These are phyloP conservation scores for Leiothrix lutea DNA, from an alignment of 2,113 vertebrate species.

Conservation along the genomic window DNA sequence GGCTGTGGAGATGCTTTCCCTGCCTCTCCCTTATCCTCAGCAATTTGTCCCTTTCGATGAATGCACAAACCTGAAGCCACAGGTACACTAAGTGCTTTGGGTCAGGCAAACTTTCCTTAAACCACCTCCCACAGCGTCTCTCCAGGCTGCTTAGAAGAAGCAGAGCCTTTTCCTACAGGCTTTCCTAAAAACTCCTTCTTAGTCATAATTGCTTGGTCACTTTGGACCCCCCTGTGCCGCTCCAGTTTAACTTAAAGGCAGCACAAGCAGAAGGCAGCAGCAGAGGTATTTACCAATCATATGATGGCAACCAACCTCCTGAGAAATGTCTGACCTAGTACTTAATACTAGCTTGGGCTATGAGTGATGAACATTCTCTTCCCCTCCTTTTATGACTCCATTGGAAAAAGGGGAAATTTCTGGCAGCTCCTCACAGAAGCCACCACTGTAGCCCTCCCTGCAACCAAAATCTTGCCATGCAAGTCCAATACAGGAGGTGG, in stretches of 20 bases:
- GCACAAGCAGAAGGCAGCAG: not conserved
- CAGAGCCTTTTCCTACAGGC: not conserved
- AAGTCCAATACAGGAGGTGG: not conserved
- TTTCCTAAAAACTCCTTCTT: not conserved
- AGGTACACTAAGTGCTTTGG: not conserved
- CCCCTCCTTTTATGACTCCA: not conserved
- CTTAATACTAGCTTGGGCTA: not conserved
- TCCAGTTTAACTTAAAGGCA: not conserved
- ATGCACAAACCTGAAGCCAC: not conserved
- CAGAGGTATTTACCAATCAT: not conserved
- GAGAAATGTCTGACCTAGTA: not conserved
- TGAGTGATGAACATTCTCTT: not conserved
- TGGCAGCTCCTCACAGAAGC: not conserved
- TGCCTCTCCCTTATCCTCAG: not conserved
- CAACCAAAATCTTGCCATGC: not conserved
- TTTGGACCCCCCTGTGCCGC: not conserved
- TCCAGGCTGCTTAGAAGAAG: not conserved
- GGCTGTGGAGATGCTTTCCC: not conserved
- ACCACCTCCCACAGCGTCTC: not conserved
- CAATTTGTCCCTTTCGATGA: not conserved
- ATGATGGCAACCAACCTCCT: not conserved
- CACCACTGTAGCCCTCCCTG: not conserved
- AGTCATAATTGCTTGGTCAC: not conserved
- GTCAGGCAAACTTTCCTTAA: not conserved
- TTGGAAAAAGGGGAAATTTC: not conserved